Base-by-base conservation (phyloP, 1,140 invertebrate species). In the Drosophila pallidifrons region DNA sequence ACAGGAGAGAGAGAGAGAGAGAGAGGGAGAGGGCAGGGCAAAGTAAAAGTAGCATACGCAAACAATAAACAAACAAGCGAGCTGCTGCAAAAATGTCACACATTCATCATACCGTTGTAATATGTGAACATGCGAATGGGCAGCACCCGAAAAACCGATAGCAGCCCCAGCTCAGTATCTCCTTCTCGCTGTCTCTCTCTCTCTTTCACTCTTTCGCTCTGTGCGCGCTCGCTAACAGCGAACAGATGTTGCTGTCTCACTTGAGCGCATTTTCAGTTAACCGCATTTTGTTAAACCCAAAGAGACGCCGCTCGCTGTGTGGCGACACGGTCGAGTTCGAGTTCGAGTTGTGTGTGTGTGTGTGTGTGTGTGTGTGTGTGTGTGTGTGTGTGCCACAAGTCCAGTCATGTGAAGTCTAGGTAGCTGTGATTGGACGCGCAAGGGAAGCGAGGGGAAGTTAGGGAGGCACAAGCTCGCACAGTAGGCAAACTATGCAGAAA, bases 31-130 rank as follows among this genome's bases (percentile, higher is more conserved):
- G 20, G 8, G 3, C 49, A 32, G 11, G n/a, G 30, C 55, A 74
- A 61, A 63, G 35, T 51, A 38, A 67, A 67, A 63, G 52, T 67
- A 10, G 46, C 49, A 60, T 55, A 70, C 63, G 35, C 47, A 74
- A 82, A 82, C 83, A 82, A 88, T 87, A 82, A 87, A 82, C 73
- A 87, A 82, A 87, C 83, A 87, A 82, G 87, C 79, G 70, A 79
- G 79, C 82, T 79, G 72, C 82, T 79, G 72, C 82, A 82, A 87
- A 88, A 82, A 73, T 82, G 83, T 87, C 83, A 87, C 77, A 82
- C 79, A 87, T 87, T 87, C 83, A 87, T 87, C 79, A 82, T 87
- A 76, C 66, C 66, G 70, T 59, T 81, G 58, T 64, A 77, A 73
- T 77, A 47, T 79, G 66, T 32, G 28, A 11, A 55, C 10, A 38